A percentile compares a stretch with the other conserved stretches of the same genome.
Evolutionary conservation across 2,113 vertebrate species (phyloP).

Genomic region (Equus przewalskii): DNA sequence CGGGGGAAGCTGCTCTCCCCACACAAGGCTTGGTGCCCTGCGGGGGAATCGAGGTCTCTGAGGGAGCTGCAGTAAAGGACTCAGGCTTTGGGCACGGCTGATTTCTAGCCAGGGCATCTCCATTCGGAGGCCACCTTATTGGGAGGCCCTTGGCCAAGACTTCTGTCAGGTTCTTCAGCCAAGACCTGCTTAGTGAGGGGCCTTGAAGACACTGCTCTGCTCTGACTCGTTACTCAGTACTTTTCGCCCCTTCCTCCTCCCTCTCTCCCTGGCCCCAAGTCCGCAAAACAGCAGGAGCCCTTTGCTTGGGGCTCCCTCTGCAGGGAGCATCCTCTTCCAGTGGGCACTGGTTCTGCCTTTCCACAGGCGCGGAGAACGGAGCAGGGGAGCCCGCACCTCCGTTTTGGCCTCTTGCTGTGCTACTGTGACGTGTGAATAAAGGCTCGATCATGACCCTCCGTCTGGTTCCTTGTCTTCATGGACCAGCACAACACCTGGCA

Average conservation of each 20-base stretch:
- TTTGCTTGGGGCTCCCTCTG: not conserved
- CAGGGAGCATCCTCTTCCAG: not conserved
- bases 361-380: rapidly evolving
- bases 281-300: not conserved
- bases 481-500: not conserved
- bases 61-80: rapidly evolving
- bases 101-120: not conserved
- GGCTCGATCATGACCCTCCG: not conserved
- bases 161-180: not conserved
- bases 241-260: not conserved
- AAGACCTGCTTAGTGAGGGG: not conserved
- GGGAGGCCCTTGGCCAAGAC: not conserved
- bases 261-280: rapidly evolving
- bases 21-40: rapidly evolving
- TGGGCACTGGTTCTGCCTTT: not conserved
- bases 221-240: not conserved
- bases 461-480: not conserved
- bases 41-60: rapidly evolving
- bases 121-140: not conserved
- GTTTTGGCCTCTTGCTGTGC: not conserved
- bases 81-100: not conserved
- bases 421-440: not conserved
- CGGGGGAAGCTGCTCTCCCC: no score
- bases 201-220: not conserved
- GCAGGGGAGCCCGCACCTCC: not conserved